Percentiles rank a stretch among this genome's conserved stretches.
Evolutionary conservation across 1,140 invertebrate species (phyloP).

Genomic region (Tetraneura akinire): DNA sequence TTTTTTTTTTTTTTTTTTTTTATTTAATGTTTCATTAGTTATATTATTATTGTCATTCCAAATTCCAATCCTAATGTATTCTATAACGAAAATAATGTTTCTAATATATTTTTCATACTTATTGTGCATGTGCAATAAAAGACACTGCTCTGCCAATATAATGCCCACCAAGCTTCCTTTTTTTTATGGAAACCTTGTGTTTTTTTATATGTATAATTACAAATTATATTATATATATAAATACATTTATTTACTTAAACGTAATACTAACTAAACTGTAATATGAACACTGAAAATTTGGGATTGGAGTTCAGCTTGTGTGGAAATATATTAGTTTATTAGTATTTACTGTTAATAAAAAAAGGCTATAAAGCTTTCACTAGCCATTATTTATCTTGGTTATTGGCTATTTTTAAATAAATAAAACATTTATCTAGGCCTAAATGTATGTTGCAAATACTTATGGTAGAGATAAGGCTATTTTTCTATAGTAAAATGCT

Average conservation of each 20-base stretch:
- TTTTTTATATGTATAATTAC: slow-evolving; percentile 16
- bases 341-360: slow-evolving; percentile 45
- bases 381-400: slow-evolving; percentile 50
- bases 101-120: slow-evolving; percentile 51
- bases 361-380: slow-evolving; percentile 47
- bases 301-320: slow-evolving; percentile 50
- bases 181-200: slow-evolving; percentile 50
- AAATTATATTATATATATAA: slow-evolving; percentile 30
- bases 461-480: slow-evolving; percentile 50
- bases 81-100: slow-evolving; percentile 45
- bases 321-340: slow-evolving; percentile 49
- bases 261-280: slow-evolving; percentile 48
- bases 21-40: not conserved
- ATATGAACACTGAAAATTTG: slow-evolving; percentile 48
- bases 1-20: slow-evolving; percentile 37
- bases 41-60: slow-evolving; percentile 37
- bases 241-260: slow-evolving; percentile 41
- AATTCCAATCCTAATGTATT: slow-evolving; percentile 48
- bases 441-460: slow-evolving; percentile 50
- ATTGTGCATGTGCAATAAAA: slow-evolving; percentile 51
- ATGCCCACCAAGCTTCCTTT: slow-evolving; percentile 49
- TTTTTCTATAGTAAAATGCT: slow-evolving; percentile 51
- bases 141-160: slow-evolving; percentile 50
- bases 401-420: slow-evolving; percentile 45
- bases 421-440: slow-evolving; percentile 49